Evolutionary conservation across 2,113 vertebrate species (phyloP).

Genomic region (Macrotis lagotis): DNA sequence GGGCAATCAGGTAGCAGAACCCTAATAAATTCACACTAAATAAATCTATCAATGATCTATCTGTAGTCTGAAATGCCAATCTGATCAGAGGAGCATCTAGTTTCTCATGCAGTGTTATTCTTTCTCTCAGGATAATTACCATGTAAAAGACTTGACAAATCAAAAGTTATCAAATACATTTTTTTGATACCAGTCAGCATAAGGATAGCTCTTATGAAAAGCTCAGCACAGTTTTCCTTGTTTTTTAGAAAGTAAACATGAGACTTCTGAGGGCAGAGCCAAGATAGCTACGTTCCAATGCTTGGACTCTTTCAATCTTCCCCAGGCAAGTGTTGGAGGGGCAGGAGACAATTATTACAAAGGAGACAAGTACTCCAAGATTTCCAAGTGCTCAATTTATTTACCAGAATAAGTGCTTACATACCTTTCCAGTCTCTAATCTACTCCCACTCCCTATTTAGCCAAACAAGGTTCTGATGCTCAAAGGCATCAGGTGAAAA

Average conservation of each 20-base stretch:
- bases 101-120: not conserved
- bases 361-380: too few relatives aligned
- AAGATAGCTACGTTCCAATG: too few relatives aligned
- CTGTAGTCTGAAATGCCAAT: not conserved
- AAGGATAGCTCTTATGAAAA: not conserved
- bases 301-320: too few relatives aligned
- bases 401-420: too few relatives aligned
- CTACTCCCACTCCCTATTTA: too few relatives aligned
- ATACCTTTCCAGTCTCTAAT: too few relatives aligned
- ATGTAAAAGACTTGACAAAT: not conserved
- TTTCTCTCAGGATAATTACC: not conserved
- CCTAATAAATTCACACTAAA: not conserved
- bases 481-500: too few relatives aligned
- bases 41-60: not conserved
- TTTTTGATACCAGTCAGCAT: not conserved
- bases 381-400: too few relatives aligned
- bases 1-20: not conserved
- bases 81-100: not conserved
- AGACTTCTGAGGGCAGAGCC: too few relatives aligned
- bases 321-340: too few relatives aligned
- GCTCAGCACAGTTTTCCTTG: not conserved
- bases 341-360: too few relatives aligned
- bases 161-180: not conserved
- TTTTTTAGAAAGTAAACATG: not conserved
- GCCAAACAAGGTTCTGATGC: too few relatives aligned